phyloP scores from a whole-genome alignment of 2,888 invertebrate genomes.

The Heliconius hortense region DNA sequence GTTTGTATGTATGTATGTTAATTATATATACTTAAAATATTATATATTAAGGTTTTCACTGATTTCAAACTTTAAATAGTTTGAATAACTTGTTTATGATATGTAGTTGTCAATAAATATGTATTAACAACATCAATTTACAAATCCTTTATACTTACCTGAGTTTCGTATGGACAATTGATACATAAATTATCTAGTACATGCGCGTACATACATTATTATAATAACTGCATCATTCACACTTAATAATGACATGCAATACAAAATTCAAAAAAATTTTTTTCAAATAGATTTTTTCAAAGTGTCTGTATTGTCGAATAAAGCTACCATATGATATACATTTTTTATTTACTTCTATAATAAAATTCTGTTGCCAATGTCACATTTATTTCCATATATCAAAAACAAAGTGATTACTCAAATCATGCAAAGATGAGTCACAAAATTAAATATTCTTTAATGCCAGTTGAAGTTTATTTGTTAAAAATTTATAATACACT shows the following conservation, averaged over 20 bases:
- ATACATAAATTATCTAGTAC: background rate
- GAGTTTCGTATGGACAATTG: background rate
- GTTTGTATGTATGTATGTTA: background rate
- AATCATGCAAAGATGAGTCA: too few relatives aligned
- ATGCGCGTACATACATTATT: background rate
- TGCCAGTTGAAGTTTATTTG: too few relatives aligned
- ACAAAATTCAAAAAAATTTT: too few relatives aligned
- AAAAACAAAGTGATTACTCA: too few relatives aligned
- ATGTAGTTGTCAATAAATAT: background rate
- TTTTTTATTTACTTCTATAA: background rate
- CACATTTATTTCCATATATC: too few relatives aligned
- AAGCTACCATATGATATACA: background rate
- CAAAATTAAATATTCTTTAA: too few relatives aligned
- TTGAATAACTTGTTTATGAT: too few relatives aligned
- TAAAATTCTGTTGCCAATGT: too few relatives aligned
- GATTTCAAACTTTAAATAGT: background rate
- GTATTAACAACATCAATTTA: background rate
- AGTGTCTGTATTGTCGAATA: too few relatives aligned
- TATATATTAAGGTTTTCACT: background rate
- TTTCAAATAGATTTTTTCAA: too few relatives aligned
- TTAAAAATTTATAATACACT: too few relatives aligned
- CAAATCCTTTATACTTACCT: background rate
- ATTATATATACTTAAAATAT: constrained; percentile 2
- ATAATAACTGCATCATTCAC: background rate
- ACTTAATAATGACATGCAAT: background rate